These are phyloP conservation scores for Halichondria panicea DNA, from an alignment of 37 sponge, comb jelly and placozoan species.

Conservation along the genomic window DNA sequence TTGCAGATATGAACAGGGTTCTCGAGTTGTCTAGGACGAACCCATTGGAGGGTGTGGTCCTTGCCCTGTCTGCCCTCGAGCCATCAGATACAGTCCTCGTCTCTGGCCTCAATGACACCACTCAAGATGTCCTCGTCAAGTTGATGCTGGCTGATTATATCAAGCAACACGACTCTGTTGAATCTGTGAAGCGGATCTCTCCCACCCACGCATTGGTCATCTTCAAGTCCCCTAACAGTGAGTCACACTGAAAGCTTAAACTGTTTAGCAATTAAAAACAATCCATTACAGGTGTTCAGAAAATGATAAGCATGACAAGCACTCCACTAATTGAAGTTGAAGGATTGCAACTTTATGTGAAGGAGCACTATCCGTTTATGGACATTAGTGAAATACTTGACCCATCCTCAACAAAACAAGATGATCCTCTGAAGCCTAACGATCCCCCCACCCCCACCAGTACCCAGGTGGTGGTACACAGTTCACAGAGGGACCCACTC, in stretches of 20 bases:
- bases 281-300: conserved; percentile 5
- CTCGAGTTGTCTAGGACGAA: neutral
- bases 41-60: neutral
- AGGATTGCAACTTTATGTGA: neutral
- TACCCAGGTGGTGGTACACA: too few species aligned
- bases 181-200: neutral
- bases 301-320: neutral
- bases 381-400: too few species aligned
- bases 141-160: too few species aligned
- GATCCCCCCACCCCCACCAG: too few species aligned
- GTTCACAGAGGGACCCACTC: neutral
- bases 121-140: neutral
- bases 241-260: neutral
- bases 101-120: neutral
- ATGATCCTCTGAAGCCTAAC: too few species aligned
- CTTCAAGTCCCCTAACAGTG: neutral
- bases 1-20: neutral
- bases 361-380: conserved; percentile 11
- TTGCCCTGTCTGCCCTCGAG: neutral
- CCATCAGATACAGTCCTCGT: neutral
- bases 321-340: neutral
- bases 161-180: neutral
- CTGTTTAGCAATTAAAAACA: too few species aligned
- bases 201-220: neutral
- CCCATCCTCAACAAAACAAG: too few species aligned